A percentile compares a stretch with the other conserved stretches of the same genome.
Conservation (phyloP, 2,113 vertebrate genomes). For the Microcebus griseorufus region DNA sequence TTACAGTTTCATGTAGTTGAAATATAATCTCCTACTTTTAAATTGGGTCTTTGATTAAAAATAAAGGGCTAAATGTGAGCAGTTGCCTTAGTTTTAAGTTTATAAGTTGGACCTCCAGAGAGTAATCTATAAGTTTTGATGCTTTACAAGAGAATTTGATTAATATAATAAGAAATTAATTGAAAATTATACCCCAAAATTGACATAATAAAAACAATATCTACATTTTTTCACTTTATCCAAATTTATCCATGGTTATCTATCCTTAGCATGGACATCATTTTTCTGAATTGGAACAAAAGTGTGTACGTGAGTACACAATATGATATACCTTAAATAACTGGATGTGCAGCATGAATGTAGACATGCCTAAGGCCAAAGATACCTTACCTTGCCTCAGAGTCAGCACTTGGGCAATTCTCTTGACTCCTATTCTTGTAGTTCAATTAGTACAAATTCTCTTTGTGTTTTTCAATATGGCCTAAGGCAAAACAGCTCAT, state of each 20-base stretch:
- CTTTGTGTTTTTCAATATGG: neutral
- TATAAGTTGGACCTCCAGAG: neutral
- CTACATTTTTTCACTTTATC: neutral
- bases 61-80: neutral
- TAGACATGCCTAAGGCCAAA: neutral
- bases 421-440: neutral
- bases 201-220: neutral
- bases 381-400: neutral
- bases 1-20: constrained; percentile 25
- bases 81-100: neutral
- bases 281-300: neutral
- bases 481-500: neutral
- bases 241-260: neutral
- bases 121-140: neutral
- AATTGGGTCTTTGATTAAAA: neutral
- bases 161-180: neutral
- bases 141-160: neutral
- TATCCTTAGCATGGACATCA: neutral
- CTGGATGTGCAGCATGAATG: too few relatives aligned
- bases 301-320: neutral
- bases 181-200: neutral
- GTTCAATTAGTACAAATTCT: constrained; percentile 17
- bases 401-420: neutral
- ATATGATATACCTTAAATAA: neutral
- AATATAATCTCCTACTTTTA: constrained; percentile 6